Evolutionary conservation across 1,140 invertebrate genomes (phyloP), one percentile per base, ranked within the genome.

Genomic region (Mesaphorura yosii): DNA sequence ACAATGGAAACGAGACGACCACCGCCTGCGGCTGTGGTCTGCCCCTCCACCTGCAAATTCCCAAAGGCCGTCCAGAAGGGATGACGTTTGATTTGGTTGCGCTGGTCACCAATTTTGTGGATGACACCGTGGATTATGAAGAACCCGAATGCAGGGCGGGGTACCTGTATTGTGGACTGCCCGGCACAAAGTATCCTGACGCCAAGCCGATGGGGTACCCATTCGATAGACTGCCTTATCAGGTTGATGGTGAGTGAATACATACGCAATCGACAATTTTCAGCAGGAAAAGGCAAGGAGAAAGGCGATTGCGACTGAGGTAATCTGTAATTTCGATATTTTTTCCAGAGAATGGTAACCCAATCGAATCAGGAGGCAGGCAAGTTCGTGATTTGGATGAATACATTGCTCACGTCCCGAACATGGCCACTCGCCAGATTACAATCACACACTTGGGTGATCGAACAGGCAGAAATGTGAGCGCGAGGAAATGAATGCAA

Each of bases 11-110:
- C 7, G 7, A 3, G 10, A 10, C 2, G 47, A 17, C n/a, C 25
- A 25, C 20, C 20, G 28, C 14, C 19, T 88, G 86, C 68, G 84
- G 86, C 31, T 89, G 86, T 66, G 86, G 86, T 45, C 88, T 86
- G 86, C 86, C 86, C 1, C 78, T 87, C 44, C 84, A 90, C 65
- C 79, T 89, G 80, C 72, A 89, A 1, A 66, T 86, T 27, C 81
- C 86, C 0, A 83, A 80, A 67, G 87, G 87, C 25, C 77, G 68
- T 3, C 67, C 73, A 3, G 74, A 76, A 53, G 86, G 86, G n/a
- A 78, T 78, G 64, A 68, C 71, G 0, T 79, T 80, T 64, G 76
- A 84, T 48, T 66, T 88, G 2, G 88, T 88, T 66, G 79, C 80
- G 31, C 88, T 88, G 83, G 71, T 88, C 17, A 83, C 84, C 25